phyloP scores from a whole-genome alignment of 2,113 vertebrate genomes.

The Climacteris rufus region DNA sequence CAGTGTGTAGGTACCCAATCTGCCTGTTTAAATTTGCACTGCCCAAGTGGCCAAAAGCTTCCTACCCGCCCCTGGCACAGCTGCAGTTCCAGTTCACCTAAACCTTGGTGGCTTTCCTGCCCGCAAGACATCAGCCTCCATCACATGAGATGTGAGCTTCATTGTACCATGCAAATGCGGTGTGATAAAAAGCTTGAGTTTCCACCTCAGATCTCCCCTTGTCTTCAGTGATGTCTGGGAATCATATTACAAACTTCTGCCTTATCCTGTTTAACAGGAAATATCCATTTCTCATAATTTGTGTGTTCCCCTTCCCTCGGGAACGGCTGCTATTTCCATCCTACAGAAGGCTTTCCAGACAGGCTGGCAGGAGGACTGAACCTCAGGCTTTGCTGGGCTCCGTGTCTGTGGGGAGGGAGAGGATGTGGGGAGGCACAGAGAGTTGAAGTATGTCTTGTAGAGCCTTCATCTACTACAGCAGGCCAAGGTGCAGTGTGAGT shows the following conservation, averaged over 20 bases:
- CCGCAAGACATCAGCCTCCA: background rate
- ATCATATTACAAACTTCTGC: background rate
- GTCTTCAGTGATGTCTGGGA: background rate
- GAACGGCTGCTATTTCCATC: background rate
- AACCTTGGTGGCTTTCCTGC: background rate
- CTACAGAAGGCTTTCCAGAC: background rate
- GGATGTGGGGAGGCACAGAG: rapidly evolving
- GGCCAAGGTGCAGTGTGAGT: background rate
- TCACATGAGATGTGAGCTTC: background rate
- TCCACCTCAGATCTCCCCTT: background rate
- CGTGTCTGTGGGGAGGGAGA: background rate
- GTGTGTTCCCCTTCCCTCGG: background rate
- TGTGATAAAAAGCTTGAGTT: background rate
- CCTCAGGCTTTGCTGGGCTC: background rate
- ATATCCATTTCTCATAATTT: background rate
- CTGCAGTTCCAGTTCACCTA: background rate
- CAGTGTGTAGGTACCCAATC: background rate
- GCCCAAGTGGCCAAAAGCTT: background rate
- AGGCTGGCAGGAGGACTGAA: background rate
- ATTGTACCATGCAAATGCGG: rapidly evolving
- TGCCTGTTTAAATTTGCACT: background rate
- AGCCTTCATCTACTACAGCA: rapidly evolving
- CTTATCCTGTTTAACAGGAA: background rate
- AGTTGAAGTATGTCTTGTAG: background rate
- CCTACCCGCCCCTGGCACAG: background rate